A percentile compares a stretch with the other conserved stretches of the same genome.
Conservation (phyloP, 53 echinoderm and acorn worm genomes). For the Temnopleurus reevesii region DNA sequence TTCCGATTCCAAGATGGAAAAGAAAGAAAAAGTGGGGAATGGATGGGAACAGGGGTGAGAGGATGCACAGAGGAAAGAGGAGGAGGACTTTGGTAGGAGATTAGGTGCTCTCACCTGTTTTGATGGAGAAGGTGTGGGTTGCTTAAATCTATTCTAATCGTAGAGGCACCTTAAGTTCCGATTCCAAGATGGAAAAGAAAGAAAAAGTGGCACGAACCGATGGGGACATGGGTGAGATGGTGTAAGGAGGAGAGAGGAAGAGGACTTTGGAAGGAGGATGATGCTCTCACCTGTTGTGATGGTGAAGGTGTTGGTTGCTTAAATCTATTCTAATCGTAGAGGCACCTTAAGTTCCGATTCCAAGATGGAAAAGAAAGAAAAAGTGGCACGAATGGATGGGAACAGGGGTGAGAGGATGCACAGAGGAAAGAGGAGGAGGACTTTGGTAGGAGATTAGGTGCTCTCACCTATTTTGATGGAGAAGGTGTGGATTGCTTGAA, state of each 20-base stretch:
- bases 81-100: neutral
- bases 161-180: no score
- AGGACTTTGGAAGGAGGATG: neutral
- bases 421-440: no score
- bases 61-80: neutral
- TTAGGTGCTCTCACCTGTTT: no score
- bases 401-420: no score
- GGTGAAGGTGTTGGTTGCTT: conserved; percentile 23
- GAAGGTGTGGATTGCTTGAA: conserved; percentile 33
- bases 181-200: no score
- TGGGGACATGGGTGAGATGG: neutral
- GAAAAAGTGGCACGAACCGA: neutral
- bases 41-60: neutral
- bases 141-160: no score
- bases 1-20: no score
- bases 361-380: no score
- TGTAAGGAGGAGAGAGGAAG: neutral
- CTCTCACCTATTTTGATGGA: no score
- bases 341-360: conserved; percentile 78
- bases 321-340: conserved; percentile 76
- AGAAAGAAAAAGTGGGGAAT: neutral
- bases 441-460: no score
- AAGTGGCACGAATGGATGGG: no score
- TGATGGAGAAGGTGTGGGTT: no score
- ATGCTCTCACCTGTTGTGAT: neutral